phyloP scores from a whole-genome alignment of 2,888 invertebrate species.

The Trichopoda pennipes region DNA sequence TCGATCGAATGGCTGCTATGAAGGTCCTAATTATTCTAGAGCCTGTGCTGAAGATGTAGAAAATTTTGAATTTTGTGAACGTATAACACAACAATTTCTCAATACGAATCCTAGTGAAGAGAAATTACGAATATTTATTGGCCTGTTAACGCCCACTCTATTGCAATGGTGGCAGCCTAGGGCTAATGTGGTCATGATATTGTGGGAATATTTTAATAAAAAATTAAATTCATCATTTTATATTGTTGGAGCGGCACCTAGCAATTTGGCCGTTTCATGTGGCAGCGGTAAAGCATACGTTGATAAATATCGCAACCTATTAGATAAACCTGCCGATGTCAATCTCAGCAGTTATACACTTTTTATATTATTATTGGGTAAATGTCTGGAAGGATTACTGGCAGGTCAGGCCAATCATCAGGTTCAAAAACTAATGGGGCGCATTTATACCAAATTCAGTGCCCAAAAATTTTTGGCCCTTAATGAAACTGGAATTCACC shows the following conservation, averaged over 20 bases:
- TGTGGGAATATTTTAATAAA: slow-evolving; percentile 84
- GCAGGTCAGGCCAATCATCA: slow-evolving; percentile 71
- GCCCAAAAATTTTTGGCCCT: slow-evolving; percentile 82
- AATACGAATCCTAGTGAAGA: slow-evolving; percentile 81
- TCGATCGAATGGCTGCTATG: slow-evolving; percentile 75
- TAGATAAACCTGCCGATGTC: slow-evolving; percentile 75
- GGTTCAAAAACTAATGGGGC: slow-evolving; percentile 82
- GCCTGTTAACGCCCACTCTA: slow-evolving; percentile 80
- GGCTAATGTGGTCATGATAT: slow-evolving; percentile 81
- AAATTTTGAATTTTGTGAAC: slow-evolving; percentile 82
- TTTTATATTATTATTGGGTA: slow-evolving; percentile 81
- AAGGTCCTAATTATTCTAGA: slow-evolving; percentile 58
- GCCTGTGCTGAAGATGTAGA: slow-evolving; percentile 71
- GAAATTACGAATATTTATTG: slow-evolving; percentile 81
- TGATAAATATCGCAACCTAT: slow-evolving; percentile 79
- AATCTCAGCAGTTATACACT: slow-evolving; percentile 82
- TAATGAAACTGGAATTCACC: slow-evolving; percentile 83
- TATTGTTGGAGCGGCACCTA: slow-evolving; percentile 81
- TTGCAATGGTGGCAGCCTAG: slow-evolving; percentile 82
- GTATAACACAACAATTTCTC: slow-evolving; percentile 81
- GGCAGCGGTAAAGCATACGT: slow-evolving; percentile 77
- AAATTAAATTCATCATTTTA: slow-evolving; percentile 83
- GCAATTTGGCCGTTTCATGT: slow-evolving; percentile 80
- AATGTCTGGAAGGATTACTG: slow-evolving; percentile 73
- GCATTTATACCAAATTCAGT: slow-evolving; percentile 84